Evolutionary conservation across 2,888 invertebrate genomes (phyloP), one percentile per base, ranked within the genome.

Genomic region (Teinopalpus imperialis): DNA sequence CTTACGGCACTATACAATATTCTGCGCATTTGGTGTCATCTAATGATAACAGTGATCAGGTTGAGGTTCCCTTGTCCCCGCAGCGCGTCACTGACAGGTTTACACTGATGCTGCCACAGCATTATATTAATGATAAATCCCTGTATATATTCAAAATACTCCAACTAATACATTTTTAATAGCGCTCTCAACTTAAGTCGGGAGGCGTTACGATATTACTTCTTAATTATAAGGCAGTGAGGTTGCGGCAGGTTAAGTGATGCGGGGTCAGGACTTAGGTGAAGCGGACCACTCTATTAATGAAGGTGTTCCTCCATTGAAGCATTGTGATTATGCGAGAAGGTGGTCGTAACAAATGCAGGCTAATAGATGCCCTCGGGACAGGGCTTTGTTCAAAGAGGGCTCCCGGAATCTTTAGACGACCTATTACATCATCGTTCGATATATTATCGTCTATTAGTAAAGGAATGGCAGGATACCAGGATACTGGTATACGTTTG

Each of bases 331-430:
- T 70, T 70, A 63, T 61, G 55, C 49, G 43, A 54, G 52, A 61
- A 63, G 69, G 77, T 80, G 77, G 81, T 81, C 78, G 74, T 75
- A 77, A 77, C 67, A 75, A 75, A 81, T 77, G 66, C 67, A 59
- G 66, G 57, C 49, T 73, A 71, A 73, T 68, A 43, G 52, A 51
- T 59, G 61, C 57, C 48, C 55, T 14, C 29, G 16, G 31, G 10
- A 20, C 26, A 20, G 3, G 13, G 43, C 36, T 44, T 45, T 52
- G 43, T 52, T 52, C 39, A 43, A 35, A 37, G 26, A 44, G 37
- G 45, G 45, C 49, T 50, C 46, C 52, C 43, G 52, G 39, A 36
- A 29, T 42, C 21, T 34, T 8, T 16, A 2, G 18, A 31, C 39
- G 31, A 16, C 14, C 31, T 40, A 44, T 31, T 13, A 13, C 14